A percentile compares a stretch with the other conserved stretches of the same genome.
These are phyloP conservation scores for Botia kubotai DNA, from an alignment of 2,797 vertebrate species.

Conservation along the genomic window DNA sequence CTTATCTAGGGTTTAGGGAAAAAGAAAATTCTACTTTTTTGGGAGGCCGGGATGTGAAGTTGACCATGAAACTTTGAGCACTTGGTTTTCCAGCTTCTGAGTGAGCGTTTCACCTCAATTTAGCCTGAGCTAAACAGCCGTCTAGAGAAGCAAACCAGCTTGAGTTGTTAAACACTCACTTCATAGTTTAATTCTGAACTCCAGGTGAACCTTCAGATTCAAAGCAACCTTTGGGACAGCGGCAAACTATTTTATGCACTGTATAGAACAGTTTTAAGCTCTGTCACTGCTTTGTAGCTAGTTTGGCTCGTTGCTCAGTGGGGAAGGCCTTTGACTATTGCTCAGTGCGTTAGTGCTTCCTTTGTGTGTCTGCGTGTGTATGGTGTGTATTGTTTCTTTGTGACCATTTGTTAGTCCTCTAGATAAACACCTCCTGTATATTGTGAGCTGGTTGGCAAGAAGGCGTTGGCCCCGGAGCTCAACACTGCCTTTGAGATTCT, in stretches of 20 bases:
- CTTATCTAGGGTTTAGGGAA: neutral
- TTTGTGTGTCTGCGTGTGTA: constrained; percentile 26
- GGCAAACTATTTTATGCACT: constrained; percentile 23
- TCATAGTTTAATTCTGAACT: constrained; percentile 29
- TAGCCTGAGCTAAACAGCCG: neutral
- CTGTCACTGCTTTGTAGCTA: constrained; percentile 18
- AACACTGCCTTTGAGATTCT: constrained; percentile 76
- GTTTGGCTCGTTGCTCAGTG: constrained; percentile 32
- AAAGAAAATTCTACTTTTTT: neutral
- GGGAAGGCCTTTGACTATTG: constrained; percentile 38
- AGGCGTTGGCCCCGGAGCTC: constrained; percentile 74
- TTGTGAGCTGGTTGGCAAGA: constrained; percentile 71
- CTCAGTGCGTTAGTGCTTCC: constrained; percentile 17
- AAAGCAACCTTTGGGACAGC: constrained; percentile 26
- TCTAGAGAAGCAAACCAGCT: neutral
- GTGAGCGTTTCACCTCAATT: neutral
- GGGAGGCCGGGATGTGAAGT: neutral
- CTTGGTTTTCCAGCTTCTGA: neutral
- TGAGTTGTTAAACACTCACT: constrained; percentile 29
- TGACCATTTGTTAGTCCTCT: constrained; percentile 74
- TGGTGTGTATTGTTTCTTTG: constrained; percentile 29
- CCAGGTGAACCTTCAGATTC: constrained; percentile 44
- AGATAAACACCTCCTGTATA: constrained; percentile 78
- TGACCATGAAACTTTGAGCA: neutral
- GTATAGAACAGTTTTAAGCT: constrained; percentile 21